These are phyloP conservation scores for Potorous gilbertii DNA, from an alignment of 2,797 vertebrate genomes.

Conservation along the genomic window DNA sequence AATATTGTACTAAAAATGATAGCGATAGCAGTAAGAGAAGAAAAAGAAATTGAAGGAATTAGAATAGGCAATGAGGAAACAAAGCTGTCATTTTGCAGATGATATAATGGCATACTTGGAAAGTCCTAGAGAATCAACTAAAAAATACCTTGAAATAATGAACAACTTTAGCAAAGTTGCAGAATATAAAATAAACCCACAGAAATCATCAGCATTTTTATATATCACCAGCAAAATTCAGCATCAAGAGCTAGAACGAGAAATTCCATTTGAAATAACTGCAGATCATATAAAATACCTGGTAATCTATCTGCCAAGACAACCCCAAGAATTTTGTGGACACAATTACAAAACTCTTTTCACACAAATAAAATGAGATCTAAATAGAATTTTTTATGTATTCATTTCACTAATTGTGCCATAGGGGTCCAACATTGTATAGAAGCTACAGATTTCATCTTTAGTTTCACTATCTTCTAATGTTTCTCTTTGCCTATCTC, in stretches of 20 bases:
- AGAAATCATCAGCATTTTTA: background rate
- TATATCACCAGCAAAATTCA: background rate
- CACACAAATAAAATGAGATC: background rate
- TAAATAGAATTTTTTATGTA: background rate
- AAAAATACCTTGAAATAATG: background rate
- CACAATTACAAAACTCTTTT: background rate
- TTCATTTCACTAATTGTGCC: background rate
- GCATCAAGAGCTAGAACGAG: background rate
- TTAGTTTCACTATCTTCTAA: background rate
- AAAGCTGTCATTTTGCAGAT: background rate
- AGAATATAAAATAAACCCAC: background rate
- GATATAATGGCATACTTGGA: background rate
- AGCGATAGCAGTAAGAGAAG: background rate
- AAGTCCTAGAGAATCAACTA: background rate
- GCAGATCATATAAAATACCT: background rate
- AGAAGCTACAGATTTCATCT: background rate
- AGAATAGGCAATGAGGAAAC: background rate
- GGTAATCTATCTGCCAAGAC: background rate
- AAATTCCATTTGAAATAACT: background rate
- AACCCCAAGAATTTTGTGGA: background rate
- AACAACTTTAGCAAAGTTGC: background rate
- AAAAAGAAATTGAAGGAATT: background rate
- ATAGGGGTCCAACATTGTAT: background rate
- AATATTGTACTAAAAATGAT: no score
- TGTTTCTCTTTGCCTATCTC: background rate